Evolutionary conservation across 2,113 vertebrate genomes (phyloP), one percentile per base, ranked within the genome.

Genomic region (Equus quagga): DNA sequence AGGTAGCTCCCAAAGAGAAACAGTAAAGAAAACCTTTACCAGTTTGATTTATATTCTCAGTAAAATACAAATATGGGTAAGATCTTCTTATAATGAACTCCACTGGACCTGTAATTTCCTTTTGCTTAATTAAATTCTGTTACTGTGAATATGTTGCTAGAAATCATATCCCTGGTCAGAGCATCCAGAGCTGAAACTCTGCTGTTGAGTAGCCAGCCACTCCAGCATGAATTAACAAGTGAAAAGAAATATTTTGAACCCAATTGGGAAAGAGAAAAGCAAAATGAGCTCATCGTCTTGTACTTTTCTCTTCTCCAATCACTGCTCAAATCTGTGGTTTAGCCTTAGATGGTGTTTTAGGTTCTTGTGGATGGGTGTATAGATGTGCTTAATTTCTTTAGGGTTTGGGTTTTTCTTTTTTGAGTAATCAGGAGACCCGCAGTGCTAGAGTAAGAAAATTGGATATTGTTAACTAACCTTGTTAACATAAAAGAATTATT

Each of bases 51-150:
- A 70, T 79, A 84, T 51, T 87, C 75, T 80, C 11, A 24, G 75
- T 91, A 95, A 92, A 97, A 94, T 75, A 90, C 31, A 92, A 91
- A 82, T 79, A 91, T 36, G 73, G 24, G 12, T 56, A 49, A 89
- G 8, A 94, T 44, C 11, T 44, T 23, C 54, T 84, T 97, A 79
- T 88, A 97, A 96, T 90, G 26, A 98, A 94, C 18, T 94, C 88
- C 80, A 94, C 44, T 41, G 51, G 89, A 64, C 23, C 91, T 62
- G 7, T 80, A 90, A 90, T 87, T 91, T 83, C 17, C 51, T 91
- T 95, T 94, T 92, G 15, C 79, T 86, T 92, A 94, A 94, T 97
- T 94, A 87, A 94, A 92, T 84, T 89, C 92, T 80, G 49, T 82
- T 79, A 62, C 64, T 95, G 51, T 90, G 75, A 78, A n/a, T 81